Base-by-base conservation (phyloP, 2,888 invertebrate species). In the Lypha dubia region DNA sequence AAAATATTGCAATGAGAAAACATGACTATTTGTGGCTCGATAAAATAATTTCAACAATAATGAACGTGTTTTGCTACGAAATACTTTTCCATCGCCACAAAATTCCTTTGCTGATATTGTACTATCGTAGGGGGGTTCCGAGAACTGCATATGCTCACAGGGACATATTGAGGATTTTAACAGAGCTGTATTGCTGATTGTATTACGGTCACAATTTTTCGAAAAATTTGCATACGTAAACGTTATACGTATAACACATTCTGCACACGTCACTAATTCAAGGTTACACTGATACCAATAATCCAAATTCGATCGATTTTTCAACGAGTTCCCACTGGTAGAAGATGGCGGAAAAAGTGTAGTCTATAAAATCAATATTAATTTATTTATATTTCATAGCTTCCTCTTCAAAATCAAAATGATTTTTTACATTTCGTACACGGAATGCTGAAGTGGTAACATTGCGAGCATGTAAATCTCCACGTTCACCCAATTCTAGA, bases 231-330 rank as follows among this genome's bases (percentile, higher is more conserved):
- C 88, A 74, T 90, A 89, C 1, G 90, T 91, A 41, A 92, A 91
- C 17, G 91, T 92, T 32, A 92, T 90, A 24, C 92, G 90, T 20
- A 92, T 94, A 67, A 95, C 93, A 89, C 95, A 95, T 20, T 95
- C 95, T 0, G 95, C 94, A 89, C 95, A 95, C 3, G 95, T 95
- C 53, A 95, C 94, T 85, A 95, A 92, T 90, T 95, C 95, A 74
- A 95, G 91, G 85, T 93, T 94, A 89, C 95, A 95, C 87, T 94
- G 94, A 77, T 92, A 92, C 91, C 92, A 92, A 38, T 91, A 88
- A 83, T 93, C 93, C n/a, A 86, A 70, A 49, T 85, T 88, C 67
- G 89, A 89, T 68, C 89, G 89, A 75, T 89, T 89, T 77, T 87
- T 88, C 67, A 88, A 68, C 20, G 87, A 85, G 49, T 86, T 87